Evolutionary conservation across 2,113 vertebrate species (phyloP).

Genomic region (Amphiprion percula): DNA sequence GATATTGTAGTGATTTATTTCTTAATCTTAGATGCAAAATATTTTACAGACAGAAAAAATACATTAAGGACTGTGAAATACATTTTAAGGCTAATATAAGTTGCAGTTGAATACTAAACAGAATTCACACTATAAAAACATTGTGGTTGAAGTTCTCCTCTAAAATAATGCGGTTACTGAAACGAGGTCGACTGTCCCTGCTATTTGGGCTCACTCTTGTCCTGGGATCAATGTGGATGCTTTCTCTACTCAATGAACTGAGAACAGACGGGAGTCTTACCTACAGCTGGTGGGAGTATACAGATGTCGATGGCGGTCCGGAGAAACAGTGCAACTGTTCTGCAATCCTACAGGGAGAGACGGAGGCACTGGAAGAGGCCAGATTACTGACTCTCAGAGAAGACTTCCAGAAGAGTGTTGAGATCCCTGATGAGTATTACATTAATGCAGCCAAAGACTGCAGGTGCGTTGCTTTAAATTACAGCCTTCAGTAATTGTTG

Average conservation of each 20-base stretch:
- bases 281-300: conserved; percentile 78
- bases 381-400: conserved; percentile 83
- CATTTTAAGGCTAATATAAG: too few relatives aligned
- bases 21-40: too few relatives aligned
- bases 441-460: conserved; percentile 88
- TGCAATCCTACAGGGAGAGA: conserved; percentile 86
- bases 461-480: conserved; percentile 37
- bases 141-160: neutral
- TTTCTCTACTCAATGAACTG: neutral
- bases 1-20: too few relatives aligned
- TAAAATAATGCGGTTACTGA: conserved; percentile 8
- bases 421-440: conserved; percentile 83
- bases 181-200: rapidly evolving
- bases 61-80: too few relatives aligned
- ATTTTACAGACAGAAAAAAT: too few relatives aligned
- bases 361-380: conserved; percentile 82
- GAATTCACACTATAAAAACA: neutral
- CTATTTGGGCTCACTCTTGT: conserved; percentile 3
- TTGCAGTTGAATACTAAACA: too few relatives aligned
- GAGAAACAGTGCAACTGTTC: conserved; percentile 85
- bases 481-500: neutral
- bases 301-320: conserved; percentile 66
- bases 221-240: conserved; percentile 38
- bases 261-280: neutral
- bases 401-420: conserved; percentile 78